Evolutionary conservation across 2,113 vertebrate species (phyloP), one percentile per base, ranked within the genome.

Genomic region (Periophthalmus modestus): DNA sequence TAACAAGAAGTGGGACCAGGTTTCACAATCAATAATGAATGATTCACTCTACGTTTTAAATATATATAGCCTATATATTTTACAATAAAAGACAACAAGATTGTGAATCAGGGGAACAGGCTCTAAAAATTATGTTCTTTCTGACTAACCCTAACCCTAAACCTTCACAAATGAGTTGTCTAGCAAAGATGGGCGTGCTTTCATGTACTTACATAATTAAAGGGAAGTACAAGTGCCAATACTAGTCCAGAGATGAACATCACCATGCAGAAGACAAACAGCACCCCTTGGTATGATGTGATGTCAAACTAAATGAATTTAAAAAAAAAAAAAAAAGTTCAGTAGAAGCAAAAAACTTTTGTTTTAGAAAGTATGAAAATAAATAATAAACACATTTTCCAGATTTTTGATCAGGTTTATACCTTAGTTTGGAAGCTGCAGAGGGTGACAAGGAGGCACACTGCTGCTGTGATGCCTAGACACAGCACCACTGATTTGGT

Each of bases 401-500:
- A n/a, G 19, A 55, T 10, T 19, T 18, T 55, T 2, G n/a, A 10
- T 55, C 50, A 54, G 5, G 52, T n/a, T 55, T 54, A 89, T 73
- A 98, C 97, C 94, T 97, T 98, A 67, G 94, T 96, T 92, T 97
- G 97, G 91, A 98, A 98, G 87, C 96, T 97, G 92, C 97, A 96
- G 84, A 97, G 33, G 0, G 94, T 96, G 82, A 98, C 95, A 0
- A 95, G 89, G 28, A 98, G 90, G 86, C 97, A 98, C 80, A 98
- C 97, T 36, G 96, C 89, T 23, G 93, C 94, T 0, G 97, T 97
- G 89, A 98, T 97, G 13, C 94, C 95, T 73, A 98, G 92, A 71
- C 96, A 98, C 88, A 98, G 87, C 36, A 98, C 93, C 78, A 98
- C 97, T 0, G 97, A 98, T 33, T 92, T 96, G 77, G 97, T 98